Conservation (phyloP, 1,140 invertebrate species). For the Polypedilum pembai region DNA sequence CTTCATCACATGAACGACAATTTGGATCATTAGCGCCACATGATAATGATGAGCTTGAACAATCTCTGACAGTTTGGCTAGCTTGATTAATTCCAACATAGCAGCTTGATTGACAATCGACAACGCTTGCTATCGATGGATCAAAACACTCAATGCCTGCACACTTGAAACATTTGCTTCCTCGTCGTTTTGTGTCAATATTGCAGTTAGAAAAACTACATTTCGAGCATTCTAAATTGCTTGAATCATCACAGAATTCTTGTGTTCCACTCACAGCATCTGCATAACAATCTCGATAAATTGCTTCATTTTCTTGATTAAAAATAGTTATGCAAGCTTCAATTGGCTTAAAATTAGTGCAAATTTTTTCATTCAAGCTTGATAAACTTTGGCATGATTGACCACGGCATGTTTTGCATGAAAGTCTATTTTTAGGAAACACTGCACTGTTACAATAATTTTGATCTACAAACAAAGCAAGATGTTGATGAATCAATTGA, state of each 20-base stretch:
- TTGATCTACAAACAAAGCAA: neutral
- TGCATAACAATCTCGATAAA: conserved; percentile 6
- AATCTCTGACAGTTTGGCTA: neutral
- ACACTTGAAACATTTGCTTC: conserved; percentile 2
- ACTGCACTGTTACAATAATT: neutral
- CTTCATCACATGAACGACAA: neutral
- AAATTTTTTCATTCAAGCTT: neutral
- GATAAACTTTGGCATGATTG: neutral
- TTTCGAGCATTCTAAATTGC: neutral
- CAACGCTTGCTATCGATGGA: neutral
- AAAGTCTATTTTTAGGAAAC: neutral
- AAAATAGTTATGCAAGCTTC: neutral
- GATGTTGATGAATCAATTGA: neutral
- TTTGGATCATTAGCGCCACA: neutral
- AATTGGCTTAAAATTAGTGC: neutral
- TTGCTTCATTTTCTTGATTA: neutral
- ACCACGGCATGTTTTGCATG: neutral
- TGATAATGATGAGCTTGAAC: neutral
- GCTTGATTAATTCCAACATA: neutral
- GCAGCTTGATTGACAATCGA: neutral
- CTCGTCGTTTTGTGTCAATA: neutral
- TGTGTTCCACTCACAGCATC: neutral
- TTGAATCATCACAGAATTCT: conserved; percentile 1
- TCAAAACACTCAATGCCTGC: neutral
- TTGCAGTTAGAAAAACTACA: neutral